These are phyloP conservation scores for Esox niger DNA, from an alignment of 2,113 vertebrate genomes.

Conservation along the genomic window DNA sequence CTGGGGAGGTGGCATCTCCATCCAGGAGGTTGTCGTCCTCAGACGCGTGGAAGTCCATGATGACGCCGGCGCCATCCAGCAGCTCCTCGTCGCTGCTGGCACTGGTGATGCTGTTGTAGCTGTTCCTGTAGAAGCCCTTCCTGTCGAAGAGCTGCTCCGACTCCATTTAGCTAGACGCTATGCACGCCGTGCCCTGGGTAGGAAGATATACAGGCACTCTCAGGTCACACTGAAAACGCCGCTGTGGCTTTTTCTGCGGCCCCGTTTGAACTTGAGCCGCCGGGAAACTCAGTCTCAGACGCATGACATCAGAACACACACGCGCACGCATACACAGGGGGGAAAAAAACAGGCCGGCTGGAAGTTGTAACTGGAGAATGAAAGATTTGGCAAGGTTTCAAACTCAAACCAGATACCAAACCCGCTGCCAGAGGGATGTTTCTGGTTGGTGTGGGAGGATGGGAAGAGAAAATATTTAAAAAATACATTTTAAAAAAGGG, in stretches of 20 bases:
- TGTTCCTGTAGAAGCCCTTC: conserved; percentile 89
- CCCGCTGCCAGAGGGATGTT: background rate
- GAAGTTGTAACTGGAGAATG: background rate
- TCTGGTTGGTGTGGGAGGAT: background rate
- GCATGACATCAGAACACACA: background rate
- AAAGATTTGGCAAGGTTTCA: background rate
- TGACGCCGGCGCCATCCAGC: conserved; percentile 91
- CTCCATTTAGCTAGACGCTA: conserved; percentile 92
- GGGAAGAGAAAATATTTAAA: background rate
- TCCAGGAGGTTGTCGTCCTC: conserved; percentile 98
- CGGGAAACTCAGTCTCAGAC: background rate
- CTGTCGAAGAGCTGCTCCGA: conserved; percentile 98
- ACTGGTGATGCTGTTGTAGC: conserved; percentile 98
- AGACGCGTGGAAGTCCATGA: conserved; percentile 99
- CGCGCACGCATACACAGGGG: background rate
- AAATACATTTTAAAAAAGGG: no score
- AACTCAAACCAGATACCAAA: background rate
- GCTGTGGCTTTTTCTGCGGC: no score
- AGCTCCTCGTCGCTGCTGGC: conserved; percentile 98
- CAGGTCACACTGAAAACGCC: background rate
- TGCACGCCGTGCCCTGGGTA: conserved; percentile 64
- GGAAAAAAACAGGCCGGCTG: background rate
- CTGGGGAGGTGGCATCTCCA: conserved; percentile 88
- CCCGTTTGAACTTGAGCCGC: background rate
- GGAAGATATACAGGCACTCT: background rate